Evolutionary conservation across 2,888 invertebrate genomes (phyloP), one percentile per base, ranked within the genome.

Genomic region (Protula sp.): DNA sequence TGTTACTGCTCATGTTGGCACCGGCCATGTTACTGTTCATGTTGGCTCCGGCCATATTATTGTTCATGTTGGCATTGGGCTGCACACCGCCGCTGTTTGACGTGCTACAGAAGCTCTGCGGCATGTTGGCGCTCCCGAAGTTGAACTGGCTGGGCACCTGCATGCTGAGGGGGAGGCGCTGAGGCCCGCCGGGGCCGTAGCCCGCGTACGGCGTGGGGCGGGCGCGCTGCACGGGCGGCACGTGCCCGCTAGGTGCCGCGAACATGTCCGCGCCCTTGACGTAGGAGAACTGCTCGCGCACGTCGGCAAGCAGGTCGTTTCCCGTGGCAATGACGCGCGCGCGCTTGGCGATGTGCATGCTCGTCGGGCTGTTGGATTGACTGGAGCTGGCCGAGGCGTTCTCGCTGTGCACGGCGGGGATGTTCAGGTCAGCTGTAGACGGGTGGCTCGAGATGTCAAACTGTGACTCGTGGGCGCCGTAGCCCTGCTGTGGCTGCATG

Each of bases 261-360:
- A 60, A 67, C 28, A 66, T 59, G 53, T 61, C 54, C 14, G 61
- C 65, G 2, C 65, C 50, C 26, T 66, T 61, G 4, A 53, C 45
- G 53, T 48, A 67, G 27, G 59, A 52, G 58, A 63, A 67, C 22
- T 48, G 45, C 38, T 66, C 61, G 2, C 63, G 27, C 38, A 67
- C 58, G 30, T 63, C 65, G 27, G 58, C 63, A 47, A 67, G 50
- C 22, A 67, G 58, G 24, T 67, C 67, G 26, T 51, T 61, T 50
- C 59, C 65, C 30, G 30, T 51, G 50, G 29, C 51, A 53, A 67
- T 67, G 9, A 58, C 57, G 26, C 63, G 58, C 22, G 58, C 55
- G 19, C 61, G 59, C 47, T 67, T 67, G 19, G 64, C 62, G 9
- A 52, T 57, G 24, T 61, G 63, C 22, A 48, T 30, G 14, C 27